These are phyloP conservation scores for Bombus cullumanus DNA, from an alignment of 1,140 invertebrate species.

Conservation along the genomic window DNA sequence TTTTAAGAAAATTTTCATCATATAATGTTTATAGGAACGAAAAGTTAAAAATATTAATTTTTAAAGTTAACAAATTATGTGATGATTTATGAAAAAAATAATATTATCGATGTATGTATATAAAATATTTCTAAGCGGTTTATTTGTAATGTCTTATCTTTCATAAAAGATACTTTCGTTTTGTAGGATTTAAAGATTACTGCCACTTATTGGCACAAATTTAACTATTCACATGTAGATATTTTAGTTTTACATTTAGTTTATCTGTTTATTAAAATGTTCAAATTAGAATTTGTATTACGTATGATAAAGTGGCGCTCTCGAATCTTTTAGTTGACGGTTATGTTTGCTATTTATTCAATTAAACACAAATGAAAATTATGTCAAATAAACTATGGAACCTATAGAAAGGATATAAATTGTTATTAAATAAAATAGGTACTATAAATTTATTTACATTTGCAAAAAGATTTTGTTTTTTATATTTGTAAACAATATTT, in stretches of 20 bases:
- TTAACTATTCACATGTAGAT: conserved; percentile 12
- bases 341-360: neutral
- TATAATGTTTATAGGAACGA: neutral
- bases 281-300: conserved; percentile 7
- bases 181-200: neutral
- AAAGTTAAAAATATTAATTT: neutral
- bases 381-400: neutral
- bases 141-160: neutral
- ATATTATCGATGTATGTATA: neutral
- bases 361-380: neutral
- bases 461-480: neutral
- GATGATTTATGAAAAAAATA: neutral
- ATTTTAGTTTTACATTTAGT: neutral
- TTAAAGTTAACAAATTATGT: neutral
- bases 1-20: neutral
- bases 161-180: neutral
- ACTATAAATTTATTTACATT: neutral
- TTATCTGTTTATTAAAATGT: neutral
- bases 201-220: conserved; percentile 4
- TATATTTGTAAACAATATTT: neutral
- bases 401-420: neutral
- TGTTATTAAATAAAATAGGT: neutral
- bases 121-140: neutral
- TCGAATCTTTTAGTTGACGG: neutral
- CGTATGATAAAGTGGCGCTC: neutral